phyloP scores from a whole-genome alignment of 2,888 invertebrate genomes.

The Melinaea menophilus region DNA sequence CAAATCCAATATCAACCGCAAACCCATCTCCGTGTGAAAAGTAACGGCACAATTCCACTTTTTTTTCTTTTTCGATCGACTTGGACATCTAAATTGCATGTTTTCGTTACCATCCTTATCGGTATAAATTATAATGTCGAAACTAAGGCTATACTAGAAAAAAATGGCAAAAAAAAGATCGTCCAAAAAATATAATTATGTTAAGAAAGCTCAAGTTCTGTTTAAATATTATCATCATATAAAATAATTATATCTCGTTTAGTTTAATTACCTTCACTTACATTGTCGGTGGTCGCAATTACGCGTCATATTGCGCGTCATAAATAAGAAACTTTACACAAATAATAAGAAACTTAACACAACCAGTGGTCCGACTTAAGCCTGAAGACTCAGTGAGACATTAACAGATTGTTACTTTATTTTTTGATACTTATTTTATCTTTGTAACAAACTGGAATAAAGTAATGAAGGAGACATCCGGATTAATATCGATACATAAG shows the following conservation, averaged over 20 bases:
- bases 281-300: no score
- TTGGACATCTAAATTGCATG: conserved; percentile 31
- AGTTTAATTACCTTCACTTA: no score
- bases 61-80: conserved; percentile 26
- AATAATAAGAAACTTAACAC: no score
- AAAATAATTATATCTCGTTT: no score
- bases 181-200: neutral
- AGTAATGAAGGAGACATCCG: conserved; percentile 16
- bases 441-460: conserved; percentile 4
- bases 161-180: conserved; percentile 9
- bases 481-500: conserved; percentile 19
- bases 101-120: conserved; percentile 33
- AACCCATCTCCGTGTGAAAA: conserved; percentile 36
- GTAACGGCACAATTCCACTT: conserved; percentile 32
- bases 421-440: no score
- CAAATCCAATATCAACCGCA: conserved; percentile 31
- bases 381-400: no score
- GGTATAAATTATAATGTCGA: conserved; percentile 27
- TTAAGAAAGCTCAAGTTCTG: no score
- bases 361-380: no score
- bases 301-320: no score
- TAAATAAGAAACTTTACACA: no score
- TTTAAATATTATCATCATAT: no score
- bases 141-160: conserved; percentile 9
- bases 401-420: no score